Percentiles rank a stretch among this genome's conserved stretches.
Evolutionary conservation across 1,140 invertebrate species (phyloP).

Genomic region (Drosophila parvula): DNA sequence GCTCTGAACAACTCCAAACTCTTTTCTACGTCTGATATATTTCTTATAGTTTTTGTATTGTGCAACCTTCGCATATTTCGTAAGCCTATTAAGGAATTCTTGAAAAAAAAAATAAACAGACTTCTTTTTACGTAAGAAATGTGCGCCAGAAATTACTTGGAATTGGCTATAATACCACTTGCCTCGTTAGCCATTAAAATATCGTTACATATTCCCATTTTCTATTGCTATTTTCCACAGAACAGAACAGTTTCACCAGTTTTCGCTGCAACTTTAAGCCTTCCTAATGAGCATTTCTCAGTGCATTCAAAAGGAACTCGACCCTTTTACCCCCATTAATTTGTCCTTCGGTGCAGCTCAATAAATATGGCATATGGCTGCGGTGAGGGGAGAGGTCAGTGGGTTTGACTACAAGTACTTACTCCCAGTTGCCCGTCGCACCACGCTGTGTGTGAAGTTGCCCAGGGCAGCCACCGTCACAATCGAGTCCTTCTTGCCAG

Average conservation of each 20-base stretch:
- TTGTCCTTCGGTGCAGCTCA: slow-evolving; percentile 3
- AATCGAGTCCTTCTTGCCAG: slow-evolving; percentile 83
- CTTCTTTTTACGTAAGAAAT: not conserved
- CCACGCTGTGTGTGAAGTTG: slow-evolving; percentile 81
- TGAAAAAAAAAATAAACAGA: not conserved
- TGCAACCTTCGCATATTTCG: not conserved
- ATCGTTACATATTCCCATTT: not conserved
- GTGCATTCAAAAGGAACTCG: slow-evolving; percentile 10
- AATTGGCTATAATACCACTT: not conserved
- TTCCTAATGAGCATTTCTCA: not conserved
- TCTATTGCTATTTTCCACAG: not conserved
- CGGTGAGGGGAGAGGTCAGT: too few species aligned
- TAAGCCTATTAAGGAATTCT: not conserved
- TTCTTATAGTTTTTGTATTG: not conserved
- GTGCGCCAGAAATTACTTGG: not conserved
- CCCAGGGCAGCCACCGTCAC: slow-evolving; percentile 81
- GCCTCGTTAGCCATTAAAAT: not conserved
- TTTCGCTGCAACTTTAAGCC: slow-evolving; percentile 10
- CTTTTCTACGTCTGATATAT: not conserved
- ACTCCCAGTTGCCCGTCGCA: slow-evolving; percentile 82
- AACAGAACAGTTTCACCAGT: not conserved
- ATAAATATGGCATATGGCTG: not conserved
- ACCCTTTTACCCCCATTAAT: slow-evolving; percentile 4
- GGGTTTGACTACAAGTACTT: slow-evolving; percentile 49
- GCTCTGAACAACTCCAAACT: not conserved